Evolutionary conservation across 2,797 vertebrate species (phyloP), one percentile per base, ranked within the genome.

Genomic region (Mallotus villosus): DNA sequence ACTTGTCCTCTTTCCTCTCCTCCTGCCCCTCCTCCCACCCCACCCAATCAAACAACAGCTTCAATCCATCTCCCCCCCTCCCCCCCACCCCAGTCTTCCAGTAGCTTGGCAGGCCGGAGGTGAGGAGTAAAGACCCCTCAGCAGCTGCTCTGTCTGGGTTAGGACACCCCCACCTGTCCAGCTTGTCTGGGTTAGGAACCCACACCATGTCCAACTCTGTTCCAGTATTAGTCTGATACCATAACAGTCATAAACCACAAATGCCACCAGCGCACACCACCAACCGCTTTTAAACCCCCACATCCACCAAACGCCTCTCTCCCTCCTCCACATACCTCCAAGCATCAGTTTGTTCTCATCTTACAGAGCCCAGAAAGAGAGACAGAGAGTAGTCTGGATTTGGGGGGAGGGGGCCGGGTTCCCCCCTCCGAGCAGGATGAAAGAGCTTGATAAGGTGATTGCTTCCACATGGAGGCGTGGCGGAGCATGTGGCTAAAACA

Each of bases 61-160:
- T n/a, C 2, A n/a, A 55, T 55, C 51, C 14, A 5, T 21, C 55
- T n/a, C 55, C 17, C 25, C 17, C 34, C 16, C n/a, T 32, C 62
- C 17, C 29, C 62, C 27, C 7, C 29, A 5, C 32, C 6, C 14
- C 19, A 5, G 17, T 17, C 60, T 2, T 53, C 49, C 82, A 75
- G 75, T 85, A 87, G 87, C 85, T 84, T 87, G 71, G 83, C 82
- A 88, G 83, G 75, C 87, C 75, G 78, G 53, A 64, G 74, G 88
- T 89, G 90, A 84, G 57, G 89, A 91, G 86, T 90, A 88, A 92
- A 76, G 81, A 60, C 82, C 83, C 60, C 67, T 1, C 78, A 88
- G 86, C 90, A 90, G 90, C 86, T 91, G 90, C 37, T 78, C 75
- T 14, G 68, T 74, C 73, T 11, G 67, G 76, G 58, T 73, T 69